phyloP scores from a whole-genome alignment of 2,113 vertebrate genomes.

The Phasianus colchicus region DNA sequence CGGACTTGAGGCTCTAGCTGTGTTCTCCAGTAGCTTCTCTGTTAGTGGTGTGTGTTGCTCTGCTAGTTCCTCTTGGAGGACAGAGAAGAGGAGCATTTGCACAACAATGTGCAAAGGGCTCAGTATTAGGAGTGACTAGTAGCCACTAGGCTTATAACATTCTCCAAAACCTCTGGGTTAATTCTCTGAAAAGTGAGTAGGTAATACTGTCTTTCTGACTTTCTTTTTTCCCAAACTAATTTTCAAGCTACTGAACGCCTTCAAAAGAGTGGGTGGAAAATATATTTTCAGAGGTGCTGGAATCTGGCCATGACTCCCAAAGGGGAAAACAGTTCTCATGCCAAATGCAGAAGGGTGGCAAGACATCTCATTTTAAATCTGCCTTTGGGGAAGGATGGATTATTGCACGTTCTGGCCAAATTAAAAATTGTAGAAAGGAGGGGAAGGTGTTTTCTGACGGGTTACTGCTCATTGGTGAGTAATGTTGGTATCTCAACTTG shows the following conservation, averaged over 20 bases:
- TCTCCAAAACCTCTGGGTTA: neutral
- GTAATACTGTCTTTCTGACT: neutral
- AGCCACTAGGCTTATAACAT: neutral
- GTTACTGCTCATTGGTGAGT: neutral
- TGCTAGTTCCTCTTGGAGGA: neutral
- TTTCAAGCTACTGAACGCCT: neutral
- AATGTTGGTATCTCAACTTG: neutral
- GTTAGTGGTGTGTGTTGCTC: too few relatives aligned
- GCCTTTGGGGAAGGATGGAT: neutral
- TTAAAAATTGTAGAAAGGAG: neutral
- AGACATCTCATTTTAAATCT: neutral
- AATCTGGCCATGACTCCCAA: neutral
- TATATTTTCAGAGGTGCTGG: neutral
- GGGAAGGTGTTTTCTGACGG: neutral
- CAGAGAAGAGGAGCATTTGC: neutral
- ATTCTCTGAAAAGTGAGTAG: neutral
- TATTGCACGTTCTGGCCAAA: neutral
- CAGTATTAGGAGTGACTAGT: neutral
- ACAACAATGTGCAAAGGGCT: neutral
- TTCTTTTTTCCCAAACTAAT: neutral
- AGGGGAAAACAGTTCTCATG: neutral
- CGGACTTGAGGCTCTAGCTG: neutral
- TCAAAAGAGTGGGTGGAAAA: neutral
- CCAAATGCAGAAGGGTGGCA: neutral
- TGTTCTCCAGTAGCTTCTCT: neutral